phyloP scores from a whole-genome alignment of 2,888 invertebrate species.

The Lacanobia wlatinum region DNA sequence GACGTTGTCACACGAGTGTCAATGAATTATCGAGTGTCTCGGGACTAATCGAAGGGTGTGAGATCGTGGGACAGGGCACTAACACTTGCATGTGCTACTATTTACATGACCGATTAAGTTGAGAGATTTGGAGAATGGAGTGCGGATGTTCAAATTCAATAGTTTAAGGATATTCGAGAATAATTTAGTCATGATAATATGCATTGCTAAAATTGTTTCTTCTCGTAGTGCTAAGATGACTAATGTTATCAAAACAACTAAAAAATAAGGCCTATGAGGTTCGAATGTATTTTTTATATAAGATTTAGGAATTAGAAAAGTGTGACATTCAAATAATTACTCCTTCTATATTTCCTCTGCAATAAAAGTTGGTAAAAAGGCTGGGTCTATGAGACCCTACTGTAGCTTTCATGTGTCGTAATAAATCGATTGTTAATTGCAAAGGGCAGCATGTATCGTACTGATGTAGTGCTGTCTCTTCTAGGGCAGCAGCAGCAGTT shows the following conservation, averaged over 20 bases:
- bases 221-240: too few relatives aligned
- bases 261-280: too few relatives aligned
- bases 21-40: constrained; percentile 87
- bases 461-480: constrained; percentile 96
- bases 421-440: constrained; percentile 60
- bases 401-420: not conserved
- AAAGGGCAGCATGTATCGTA: constrained; percentile 89
- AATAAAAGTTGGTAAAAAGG: too few relatives aligned
- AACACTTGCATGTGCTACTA: constrained; percentile 55
- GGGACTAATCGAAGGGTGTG: constrained; percentile 77
- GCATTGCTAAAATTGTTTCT: too few relatives aligned
- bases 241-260: too few relatives aligned
- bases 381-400: not conserved
- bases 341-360: too few relatives aligned
- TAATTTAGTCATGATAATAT: too few relatives aligned
- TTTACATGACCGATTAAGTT: constrained; percentile 61
- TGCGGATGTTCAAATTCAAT: not conserved
- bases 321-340: too few relatives aligned
- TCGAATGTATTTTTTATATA: too few relatives aligned
- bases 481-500: constrained; percentile 99
- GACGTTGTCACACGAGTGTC: constrained; percentile 73
- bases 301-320: too few relatives aligned
- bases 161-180: not conserved
- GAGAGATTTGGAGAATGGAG: constrained; percentile 18
- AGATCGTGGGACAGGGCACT: constrained; percentile 54